Conservation (phyloP, 2,888 invertebrate genomes). For the Itoplectis maculator region DNA sequence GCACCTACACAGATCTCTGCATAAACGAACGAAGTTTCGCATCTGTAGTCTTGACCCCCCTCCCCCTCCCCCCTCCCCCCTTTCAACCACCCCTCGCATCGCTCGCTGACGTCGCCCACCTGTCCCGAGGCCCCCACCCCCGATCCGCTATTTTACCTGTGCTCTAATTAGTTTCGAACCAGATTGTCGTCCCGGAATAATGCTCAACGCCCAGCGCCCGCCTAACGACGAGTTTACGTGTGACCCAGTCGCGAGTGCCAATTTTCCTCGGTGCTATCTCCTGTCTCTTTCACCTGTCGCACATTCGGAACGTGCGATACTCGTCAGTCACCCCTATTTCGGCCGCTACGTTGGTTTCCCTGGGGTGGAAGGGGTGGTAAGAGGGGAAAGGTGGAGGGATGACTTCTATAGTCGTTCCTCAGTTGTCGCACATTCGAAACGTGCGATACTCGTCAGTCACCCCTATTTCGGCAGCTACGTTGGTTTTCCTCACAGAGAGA, state of each 20-base stretch:
- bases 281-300: slow-evolving; percentile 26
- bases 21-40: not conserved
- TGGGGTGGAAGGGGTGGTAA: too few species aligned
- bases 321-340: slow-evolving; percentile 7
- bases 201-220: slow-evolving; percentile 59
- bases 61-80: too few species aligned
- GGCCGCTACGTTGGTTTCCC: not conserved
- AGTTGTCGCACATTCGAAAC: slow-evolving; percentile 22
- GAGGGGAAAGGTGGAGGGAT: too few species aligned
- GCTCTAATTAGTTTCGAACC: slow-evolving; percentile 72
- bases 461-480: not conserved
- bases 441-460: slow-evolving; percentile 5
- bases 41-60: not conserved
- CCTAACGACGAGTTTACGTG: slow-evolving; percentile 68
- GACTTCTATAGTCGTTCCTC: not conserved
- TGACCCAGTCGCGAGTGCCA: slow-evolving; percentile 54
- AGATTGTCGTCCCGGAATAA: slow-evolving; percentile 64
- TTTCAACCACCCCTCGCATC: too few species aligned
- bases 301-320: slow-evolving; percentile 11
- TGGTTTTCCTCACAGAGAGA: too few species aligned
- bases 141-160: slow-evolving; percentile 59
- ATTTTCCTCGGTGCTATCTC: slow-evolving; percentile 48
- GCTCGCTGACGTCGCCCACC: not conserved
- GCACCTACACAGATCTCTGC: slow-evolving; percentile 28
- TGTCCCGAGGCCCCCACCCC: not conserved